Evolutionary conservation across 2,113 vertebrate species (phyloP).

Genomic region (Telmatochromis sp.): DNA sequence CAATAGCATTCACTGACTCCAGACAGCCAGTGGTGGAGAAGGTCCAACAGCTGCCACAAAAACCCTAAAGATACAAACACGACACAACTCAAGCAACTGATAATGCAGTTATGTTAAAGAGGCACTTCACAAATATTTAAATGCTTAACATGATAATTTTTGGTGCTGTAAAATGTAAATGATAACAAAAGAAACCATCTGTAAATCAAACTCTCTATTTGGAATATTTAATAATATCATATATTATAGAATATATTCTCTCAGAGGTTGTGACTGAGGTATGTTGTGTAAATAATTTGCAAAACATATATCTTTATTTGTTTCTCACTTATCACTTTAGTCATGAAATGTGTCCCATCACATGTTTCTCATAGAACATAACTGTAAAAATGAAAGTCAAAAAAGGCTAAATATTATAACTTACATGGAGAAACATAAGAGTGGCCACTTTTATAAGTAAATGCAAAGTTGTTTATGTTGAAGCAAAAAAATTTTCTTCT

Average conservation of each 20-base stretch:
- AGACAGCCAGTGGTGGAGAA: constrained; percentile 88
- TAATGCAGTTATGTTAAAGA: background rate
- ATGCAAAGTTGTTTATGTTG: background rate
- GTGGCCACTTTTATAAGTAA: background rate
- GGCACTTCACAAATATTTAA: background rate
- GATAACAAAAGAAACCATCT: fast-evolving
- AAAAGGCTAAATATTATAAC: background rate
- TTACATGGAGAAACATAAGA: background rate
- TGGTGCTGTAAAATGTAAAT: background rate
- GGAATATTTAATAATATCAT: background rate
- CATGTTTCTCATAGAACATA: background rate
- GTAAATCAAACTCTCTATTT: background rate
- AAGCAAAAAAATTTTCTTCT: fast-evolving
- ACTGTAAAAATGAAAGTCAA: background rate
- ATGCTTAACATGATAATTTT: background rate
- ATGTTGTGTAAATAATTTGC: background rate
- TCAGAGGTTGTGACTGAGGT: background rate
- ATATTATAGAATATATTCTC: background rate
- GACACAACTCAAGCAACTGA: background rate
- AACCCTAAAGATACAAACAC: constrained; percentile 50
- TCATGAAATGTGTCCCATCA: background rate
- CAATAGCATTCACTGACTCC: constrained; percentile 83
- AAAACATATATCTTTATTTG: background rate
- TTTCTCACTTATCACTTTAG: background rate
- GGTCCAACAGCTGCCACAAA: constrained; percentile 89